Percentiles rank a stretch among this genome's conserved stretches.
Evolutionary conservation across 2,888 invertebrate genomes (phyloP).

Genomic region (Drosophila kanekoi): DNA sequence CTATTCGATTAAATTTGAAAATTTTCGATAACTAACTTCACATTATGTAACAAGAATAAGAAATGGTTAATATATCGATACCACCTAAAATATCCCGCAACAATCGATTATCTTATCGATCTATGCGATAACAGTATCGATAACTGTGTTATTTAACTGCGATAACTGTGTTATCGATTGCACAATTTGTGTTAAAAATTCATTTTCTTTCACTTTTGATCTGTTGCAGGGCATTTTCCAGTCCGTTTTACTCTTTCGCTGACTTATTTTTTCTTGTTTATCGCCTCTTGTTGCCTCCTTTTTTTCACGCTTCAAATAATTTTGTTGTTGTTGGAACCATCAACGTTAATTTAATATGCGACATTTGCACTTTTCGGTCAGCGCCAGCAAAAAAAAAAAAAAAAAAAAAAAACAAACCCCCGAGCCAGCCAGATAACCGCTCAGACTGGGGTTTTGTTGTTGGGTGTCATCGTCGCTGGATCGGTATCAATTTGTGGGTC

Average conservation of each 20-base stretch:
- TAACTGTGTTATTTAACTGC: too few relatives aligned
- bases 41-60: too few relatives aligned
- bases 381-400: conserved; percentile 5
- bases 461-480: conserved; percentile 26
- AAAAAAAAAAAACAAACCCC: not conserved
- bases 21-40: too few relatives aligned
- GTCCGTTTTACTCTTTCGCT: not conserved
- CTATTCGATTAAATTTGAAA: too few relatives aligned
- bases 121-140: too few relatives aligned
- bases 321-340: conserved; percentile 24
- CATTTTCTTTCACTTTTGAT: not conserved
- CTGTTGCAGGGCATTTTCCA: conserved; percentile 9
- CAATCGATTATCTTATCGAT: too few relatives aligned
- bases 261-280: conserved; percentile 22
- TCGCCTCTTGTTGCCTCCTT: conserved; percentile 13
- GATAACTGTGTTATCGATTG: too few relatives aligned
- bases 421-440: conserved; percentile 24
- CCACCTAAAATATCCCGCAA: too few relatives aligned
- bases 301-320: conserved; percentile 62
- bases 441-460: not conserved
- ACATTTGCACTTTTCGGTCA: conserved; percentile 78
- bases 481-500: conserved; percentile 32
- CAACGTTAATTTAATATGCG: conserved; percentile 77
- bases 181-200: too few relatives aligned
- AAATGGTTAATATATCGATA: too few relatives aligned